Conservation (phyloP, 2,797 vertebrate species). For the Tapera naevia region DNA sequence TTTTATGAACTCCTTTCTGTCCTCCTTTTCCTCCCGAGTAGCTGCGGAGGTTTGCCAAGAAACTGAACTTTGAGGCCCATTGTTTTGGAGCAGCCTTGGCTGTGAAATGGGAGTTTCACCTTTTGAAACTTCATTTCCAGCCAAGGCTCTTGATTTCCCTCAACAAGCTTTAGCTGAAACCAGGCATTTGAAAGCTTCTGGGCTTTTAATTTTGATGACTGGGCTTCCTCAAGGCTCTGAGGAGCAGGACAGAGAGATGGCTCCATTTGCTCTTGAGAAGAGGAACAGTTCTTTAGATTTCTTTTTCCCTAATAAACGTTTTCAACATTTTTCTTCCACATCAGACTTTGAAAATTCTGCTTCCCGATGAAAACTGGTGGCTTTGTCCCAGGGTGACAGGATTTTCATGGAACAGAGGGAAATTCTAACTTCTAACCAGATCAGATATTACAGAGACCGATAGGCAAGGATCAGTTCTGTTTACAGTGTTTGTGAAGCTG, state of each 20-base stretch:
- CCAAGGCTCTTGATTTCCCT: background rate
- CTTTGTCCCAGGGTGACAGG: background rate
- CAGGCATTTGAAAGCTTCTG: background rate
- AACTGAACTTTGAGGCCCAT: background rate
- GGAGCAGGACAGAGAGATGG: background rate
- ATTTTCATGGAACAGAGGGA: background rate
- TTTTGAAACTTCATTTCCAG: background rate
- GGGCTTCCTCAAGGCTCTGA: background rate
- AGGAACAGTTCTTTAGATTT: background rate
- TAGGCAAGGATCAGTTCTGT: background rate
- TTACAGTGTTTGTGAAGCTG: background rate
- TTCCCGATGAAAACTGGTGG: background rate
- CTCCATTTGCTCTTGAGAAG: background rate
- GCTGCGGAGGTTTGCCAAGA: background rate
- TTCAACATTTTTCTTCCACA: background rate
- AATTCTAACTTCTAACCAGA: background rate
- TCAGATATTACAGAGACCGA: background rate
- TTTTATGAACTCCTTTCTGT: background rate
- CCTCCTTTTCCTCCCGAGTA: background rate
- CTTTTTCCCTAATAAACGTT: background rate
- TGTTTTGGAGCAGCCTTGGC: slow-evolving; percentile 8
- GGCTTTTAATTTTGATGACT: background rate
- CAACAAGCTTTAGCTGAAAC: background rate
- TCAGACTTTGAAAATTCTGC: background rate
- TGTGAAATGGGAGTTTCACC: slow-evolving; percentile 22